These are phyloP conservation scores for Phodopus roborovskii DNA, from an alignment of 2,113 vertebrate species.

Conservation along the genomic window DNA sequence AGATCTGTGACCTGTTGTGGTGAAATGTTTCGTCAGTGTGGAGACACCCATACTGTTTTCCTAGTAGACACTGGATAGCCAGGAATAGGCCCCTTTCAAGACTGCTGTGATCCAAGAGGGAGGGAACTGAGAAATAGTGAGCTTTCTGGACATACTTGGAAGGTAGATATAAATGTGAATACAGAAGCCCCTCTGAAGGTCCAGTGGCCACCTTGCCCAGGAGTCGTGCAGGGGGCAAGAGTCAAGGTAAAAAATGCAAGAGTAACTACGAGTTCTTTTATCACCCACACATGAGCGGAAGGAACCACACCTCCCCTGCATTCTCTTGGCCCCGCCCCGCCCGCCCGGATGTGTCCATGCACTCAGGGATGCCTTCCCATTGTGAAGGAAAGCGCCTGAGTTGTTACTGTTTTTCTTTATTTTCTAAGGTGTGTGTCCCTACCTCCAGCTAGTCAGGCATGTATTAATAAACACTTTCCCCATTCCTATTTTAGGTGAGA, in stretches of 20 bases:
- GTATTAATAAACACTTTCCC: background rate
- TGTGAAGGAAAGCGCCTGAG: background rate
- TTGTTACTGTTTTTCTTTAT: background rate
- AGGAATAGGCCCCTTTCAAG: background rate
- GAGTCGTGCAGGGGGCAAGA: too few species aligned
- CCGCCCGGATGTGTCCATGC: background rate
- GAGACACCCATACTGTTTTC: background rate
- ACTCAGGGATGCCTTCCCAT: background rate
- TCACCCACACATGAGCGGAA: background rate
- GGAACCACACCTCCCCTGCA: background rate
- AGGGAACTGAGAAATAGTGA: background rate
- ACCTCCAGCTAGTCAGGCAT: background rate
- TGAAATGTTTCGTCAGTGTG: background rate
- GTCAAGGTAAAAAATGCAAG: background rate
- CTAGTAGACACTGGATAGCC: too few species aligned
- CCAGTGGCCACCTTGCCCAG: background rate
- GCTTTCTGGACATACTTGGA: background rate
- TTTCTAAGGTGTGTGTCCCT: background rate
- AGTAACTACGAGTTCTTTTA: background rate
- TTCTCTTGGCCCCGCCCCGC: too few species aligned
- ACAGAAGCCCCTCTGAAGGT: background rate
- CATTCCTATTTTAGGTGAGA: conserved; percentile 89
- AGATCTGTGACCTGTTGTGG: background rate
- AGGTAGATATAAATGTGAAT: background rate
- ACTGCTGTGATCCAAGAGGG: background rate